Conservation (phyloP, 2,797 vertebrate genomes). For the Coreius guichenoti region DNA sequence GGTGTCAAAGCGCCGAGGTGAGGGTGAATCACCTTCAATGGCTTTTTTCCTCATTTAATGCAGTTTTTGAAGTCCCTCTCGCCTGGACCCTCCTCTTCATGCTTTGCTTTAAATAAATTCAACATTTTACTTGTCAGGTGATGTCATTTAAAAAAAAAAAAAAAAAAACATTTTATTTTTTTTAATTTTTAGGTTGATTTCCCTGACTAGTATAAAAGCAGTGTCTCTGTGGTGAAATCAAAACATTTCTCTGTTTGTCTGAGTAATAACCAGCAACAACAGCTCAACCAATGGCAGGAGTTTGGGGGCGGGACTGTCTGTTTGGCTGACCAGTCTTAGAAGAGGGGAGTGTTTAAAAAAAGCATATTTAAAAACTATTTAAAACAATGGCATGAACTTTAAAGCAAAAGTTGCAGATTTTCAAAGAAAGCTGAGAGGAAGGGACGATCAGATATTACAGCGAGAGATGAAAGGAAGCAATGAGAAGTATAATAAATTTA, state of each 20-base stretch:
- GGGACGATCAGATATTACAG: constrained; percentile 2
- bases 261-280: not conserved
- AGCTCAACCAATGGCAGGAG: not conserved
- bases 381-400: not conserved
- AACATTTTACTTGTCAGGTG: not conserved
- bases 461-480: not conserved
- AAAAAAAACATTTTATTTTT: not conserved
- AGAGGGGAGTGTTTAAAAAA: not conserved
- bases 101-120: not conserved
- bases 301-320: not conserved
- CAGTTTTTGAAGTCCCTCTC: constrained; percentile 23
- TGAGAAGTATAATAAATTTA: constrained; percentile 22
- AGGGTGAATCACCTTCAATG: constrained; percentile 55
- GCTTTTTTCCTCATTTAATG: constrained; percentile 38
- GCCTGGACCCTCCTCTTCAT: constrained; percentile 12
- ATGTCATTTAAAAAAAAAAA: not conserved
- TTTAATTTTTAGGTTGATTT: not conserved
- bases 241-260: no score
- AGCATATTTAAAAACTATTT: not conserved
- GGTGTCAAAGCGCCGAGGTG: constrained; percentile 57
- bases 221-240: not conserved
- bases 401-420: constrained; percentile 11
- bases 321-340: not conserved
- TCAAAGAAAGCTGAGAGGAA: not conserved
- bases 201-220: not conserved